phyloP scores from a whole-genome alignment of 2,797 vertebrate species.

The Carapus acus region DNA sequence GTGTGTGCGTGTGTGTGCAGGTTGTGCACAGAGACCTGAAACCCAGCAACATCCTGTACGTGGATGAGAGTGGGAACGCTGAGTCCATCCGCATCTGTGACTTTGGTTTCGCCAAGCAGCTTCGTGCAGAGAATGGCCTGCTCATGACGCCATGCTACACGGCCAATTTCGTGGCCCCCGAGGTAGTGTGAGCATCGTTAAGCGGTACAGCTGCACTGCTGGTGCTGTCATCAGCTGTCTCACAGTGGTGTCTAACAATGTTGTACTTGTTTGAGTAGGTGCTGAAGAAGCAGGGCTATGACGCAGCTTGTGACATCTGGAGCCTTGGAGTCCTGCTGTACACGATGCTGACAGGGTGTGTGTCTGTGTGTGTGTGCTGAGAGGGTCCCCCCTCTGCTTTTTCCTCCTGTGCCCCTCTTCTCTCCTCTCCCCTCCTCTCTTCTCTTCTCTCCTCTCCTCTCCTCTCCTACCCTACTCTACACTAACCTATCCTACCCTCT shows the following conservation, averaged over 20 bases:
- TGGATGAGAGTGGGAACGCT: conserved; percentile 91
- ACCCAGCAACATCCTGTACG: conserved; percentile 97
- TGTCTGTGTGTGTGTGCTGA: neutral
- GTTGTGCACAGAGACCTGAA: conserved; percentile 97
- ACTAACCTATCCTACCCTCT: no score
- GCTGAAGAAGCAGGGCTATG: conserved; percentile 91
- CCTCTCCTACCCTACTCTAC: no score
- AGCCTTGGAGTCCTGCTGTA: conserved; percentile 91
- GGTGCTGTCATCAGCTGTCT: neutral
- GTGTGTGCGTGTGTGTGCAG: conserved; percentile 54
- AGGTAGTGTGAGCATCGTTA: conserved; percentile 73
- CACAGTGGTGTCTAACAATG: neutral
- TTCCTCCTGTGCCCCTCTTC: conserved; percentile 6
- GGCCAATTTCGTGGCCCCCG: conserved; percentile 96
- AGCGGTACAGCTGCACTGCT: neutral
- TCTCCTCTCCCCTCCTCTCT: neutral
- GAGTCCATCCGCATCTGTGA: conserved; percentile 97
- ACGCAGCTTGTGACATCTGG: conserved; percentile 97
- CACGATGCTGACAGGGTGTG: conserved; percentile 93
- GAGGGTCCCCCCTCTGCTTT: rapidly evolving
- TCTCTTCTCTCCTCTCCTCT: neutral
- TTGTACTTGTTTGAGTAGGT: conserved; percentile 70
- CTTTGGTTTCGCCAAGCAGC: conserved; percentile 97
- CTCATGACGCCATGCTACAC: conserved; percentile 97
- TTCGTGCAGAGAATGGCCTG: conserved; percentile 89